phyloP scores from a whole-genome alignment of 2,797 vertebrate species.

The Siniperca undulata region DNA sequence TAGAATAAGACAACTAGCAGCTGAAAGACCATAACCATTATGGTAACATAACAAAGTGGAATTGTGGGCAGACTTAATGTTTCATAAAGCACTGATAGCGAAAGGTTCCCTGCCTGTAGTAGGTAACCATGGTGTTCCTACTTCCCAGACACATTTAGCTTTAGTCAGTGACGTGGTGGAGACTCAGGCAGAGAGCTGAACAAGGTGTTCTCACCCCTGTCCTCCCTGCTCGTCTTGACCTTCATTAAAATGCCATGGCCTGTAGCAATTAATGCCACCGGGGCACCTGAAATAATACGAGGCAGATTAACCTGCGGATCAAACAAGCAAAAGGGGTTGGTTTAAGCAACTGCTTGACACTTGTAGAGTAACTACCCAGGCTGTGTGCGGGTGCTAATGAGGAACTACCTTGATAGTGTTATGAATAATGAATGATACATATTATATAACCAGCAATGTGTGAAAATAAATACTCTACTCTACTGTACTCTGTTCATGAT shows the following conservation, averaged over 20 bases:
- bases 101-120: conserved; percentile 38
- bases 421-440: conserved; percentile 70
- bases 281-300: conserved; percentile 86
- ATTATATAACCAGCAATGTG: conserved; percentile 25
- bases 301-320: conserved; percentile 91
- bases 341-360: conserved; percentile 89
- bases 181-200: conserved; percentile 54
- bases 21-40: conserved; percentile 36
- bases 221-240: conserved; percentile 66
- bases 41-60: conserved; percentile 45
- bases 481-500: neutral
- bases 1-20: conserved; percentile 22
- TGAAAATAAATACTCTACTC: conserved; percentile 33
- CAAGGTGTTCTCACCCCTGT: conserved; percentile 68
- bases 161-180: conserved; percentile 48
- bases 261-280: conserved; percentile 88
- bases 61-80: conserved; percentile 37
- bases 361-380: conserved; percentile 77
- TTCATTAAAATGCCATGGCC: conserved; percentile 85
- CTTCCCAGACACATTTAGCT: conserved; percentile 62
- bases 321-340: conserved; percentile 88
- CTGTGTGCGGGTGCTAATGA: conserved; percentile 65
- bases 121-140: conserved; percentile 62
- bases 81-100: conserved; percentile 43
- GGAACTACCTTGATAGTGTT: conserved; percentile 44